Conservation (phyloP, 2,113 vertebrate species). For the Geococcyx californianus region DNA sequence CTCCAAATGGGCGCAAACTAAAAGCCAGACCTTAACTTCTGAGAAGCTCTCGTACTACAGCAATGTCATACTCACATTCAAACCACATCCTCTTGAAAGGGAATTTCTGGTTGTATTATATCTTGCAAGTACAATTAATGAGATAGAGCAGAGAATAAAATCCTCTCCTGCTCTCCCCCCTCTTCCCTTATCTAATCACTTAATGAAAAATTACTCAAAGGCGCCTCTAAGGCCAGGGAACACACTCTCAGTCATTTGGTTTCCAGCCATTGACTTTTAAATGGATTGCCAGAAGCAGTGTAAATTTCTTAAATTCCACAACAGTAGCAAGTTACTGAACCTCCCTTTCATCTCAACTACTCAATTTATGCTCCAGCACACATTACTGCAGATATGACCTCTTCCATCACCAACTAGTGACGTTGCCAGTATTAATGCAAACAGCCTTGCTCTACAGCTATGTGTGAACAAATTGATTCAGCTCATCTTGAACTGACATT, state of each 20-base stretch:
- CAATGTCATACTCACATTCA: not conserved
- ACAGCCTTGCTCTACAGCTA: not conserved
- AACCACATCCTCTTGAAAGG: not conserved
- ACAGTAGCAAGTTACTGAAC: not conserved
- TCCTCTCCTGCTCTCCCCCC: not conserved
- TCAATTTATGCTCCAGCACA: conserved; percentile 52
- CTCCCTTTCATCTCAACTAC: conserved; percentile 6
- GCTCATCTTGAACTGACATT: not conserved
- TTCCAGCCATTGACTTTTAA: conserved; percentile 42
- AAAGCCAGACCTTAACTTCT: not conserved
- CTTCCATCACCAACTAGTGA: conserved; percentile 12
- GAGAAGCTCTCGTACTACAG: not conserved
- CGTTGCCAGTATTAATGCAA: not conserved
- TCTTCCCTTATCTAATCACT: not conserved
- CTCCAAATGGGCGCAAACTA: not conserved
- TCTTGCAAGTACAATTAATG: not conserved
- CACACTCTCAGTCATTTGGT: not conserved
- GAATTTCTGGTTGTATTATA: not conserved
- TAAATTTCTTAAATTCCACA: conserved; percentile 36
- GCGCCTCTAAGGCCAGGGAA: conserved; percentile 13
- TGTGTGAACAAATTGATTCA: conserved; percentile 10
- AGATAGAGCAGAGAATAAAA: not conserved
- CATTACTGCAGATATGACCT: conserved; percentile 38
- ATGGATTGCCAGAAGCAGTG: not conserved
- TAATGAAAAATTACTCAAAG: conserved; percentile 46